Percentiles rank a stretch among this genome's conserved stretches.
Evolutionary conservation across 1,140 invertebrate genomes (phyloP).

Genomic region (Caerostris extrusa): DNA sequence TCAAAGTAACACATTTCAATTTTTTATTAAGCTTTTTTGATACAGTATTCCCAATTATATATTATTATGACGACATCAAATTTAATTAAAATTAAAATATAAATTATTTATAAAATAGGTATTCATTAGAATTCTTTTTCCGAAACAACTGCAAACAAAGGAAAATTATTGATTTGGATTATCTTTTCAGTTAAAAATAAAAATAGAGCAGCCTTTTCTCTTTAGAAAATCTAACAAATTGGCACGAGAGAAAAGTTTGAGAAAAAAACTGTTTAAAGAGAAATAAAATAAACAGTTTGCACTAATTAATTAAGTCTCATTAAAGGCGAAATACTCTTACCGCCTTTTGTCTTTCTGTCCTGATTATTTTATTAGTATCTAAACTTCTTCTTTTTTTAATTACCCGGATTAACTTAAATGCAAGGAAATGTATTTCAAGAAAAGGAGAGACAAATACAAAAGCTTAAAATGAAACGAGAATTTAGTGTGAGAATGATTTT

Average conservation of each 20-base stretch:
- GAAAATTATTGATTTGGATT: no score
- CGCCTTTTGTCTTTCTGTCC: background rate
- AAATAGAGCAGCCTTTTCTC: background rate
- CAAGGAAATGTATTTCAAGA: background rate
- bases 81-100: no score
- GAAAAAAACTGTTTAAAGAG: background rate
- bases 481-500: background rate
- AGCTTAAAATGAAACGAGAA: background rate
- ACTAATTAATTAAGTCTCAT: conserved; percentile 44
- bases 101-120: no score
- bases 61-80: no score
- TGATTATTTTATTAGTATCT: conserved; percentile 34
- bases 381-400: background rate
- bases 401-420: background rate
- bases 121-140: no score
- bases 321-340: conserved; percentile 4
- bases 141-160: no score
- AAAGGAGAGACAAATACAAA: no score
- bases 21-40: no score
- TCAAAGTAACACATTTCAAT: no score
- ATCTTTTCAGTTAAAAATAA: no score
- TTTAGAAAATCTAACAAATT: background rate
- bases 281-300: background rate
- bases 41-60: no score
- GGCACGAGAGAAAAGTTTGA: no score